Conservation (phyloP, 37 sponge, comb jelly and placozoan species). For the Lycopodina hypogea region DNA sequence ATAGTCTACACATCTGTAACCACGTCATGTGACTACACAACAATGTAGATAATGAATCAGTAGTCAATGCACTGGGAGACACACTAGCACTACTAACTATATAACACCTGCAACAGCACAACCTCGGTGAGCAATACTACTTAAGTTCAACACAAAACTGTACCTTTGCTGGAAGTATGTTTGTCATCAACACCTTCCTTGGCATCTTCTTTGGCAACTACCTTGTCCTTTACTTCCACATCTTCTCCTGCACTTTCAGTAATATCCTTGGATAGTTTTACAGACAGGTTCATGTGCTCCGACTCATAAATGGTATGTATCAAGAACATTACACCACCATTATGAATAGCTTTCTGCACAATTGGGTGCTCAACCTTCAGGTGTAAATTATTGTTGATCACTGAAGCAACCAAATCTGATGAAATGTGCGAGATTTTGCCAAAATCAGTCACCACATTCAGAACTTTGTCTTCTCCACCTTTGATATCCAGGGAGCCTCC, state of each 20-base stretch:
- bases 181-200: background rate
- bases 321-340: conserved; percentile 52
- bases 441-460: conserved; percentile 35
- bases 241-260: background rate
- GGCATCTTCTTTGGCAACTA: background rate
- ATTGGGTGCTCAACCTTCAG: conserved; percentile 53
- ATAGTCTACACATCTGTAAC: too few species aligned
- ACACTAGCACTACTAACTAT: too few species aligned
- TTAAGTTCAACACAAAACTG: too few species aligned
- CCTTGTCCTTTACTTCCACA: background rate
- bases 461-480: conserved; percentile 26
- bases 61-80: too few species aligned
- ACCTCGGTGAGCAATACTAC: too few species aligned
- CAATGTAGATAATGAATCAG: too few species aligned
- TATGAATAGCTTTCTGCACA: conserved; percentile 44
- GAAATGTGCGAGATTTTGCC: conserved; percentile 45
- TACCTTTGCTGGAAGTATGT: background rate
- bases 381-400: background rate
- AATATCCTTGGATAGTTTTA: background rate
- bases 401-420: conserved; percentile 23
- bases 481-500: conserved; percentile 22
- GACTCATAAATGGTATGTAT: conserved; percentile 44
- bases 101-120: too few species aligned
- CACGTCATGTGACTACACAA: too few species aligned
- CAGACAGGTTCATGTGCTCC: conserved; percentile 16